These are phyloP conservation scores for Parnassius glacialis DNA, from an alignment of 2,888 invertebrate genomes.

Conservation along the genomic window DNA sequence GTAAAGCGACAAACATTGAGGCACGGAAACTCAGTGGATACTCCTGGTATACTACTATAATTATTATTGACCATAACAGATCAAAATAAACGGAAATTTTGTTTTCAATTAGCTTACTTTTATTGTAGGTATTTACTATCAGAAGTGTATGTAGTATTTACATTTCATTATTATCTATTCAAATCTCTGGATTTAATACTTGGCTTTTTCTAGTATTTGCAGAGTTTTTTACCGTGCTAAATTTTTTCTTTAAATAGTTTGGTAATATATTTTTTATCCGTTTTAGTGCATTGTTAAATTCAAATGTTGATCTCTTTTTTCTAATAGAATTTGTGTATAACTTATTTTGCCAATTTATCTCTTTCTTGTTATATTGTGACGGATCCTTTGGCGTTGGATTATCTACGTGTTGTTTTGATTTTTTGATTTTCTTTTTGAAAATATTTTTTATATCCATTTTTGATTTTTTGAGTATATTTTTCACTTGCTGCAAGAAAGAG, in stretches of 20 bases:
- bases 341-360: conserved; percentile 30
- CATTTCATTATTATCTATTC: too few relatives aligned
- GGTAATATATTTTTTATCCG: conserved; percentile 62
- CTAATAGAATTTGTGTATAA: conserved; percentile 27
- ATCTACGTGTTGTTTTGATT: neutral
- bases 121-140: too few relatives aligned
- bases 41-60: too few relatives aligned
- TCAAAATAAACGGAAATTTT: too few relatives aligned
- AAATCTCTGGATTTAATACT: neutral
- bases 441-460: conserved; percentile 43
- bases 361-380: conserved; percentile 44
- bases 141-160: too few relatives aligned
- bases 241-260: conserved; percentile 54
- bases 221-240: conserved; percentile 43
- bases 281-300: conserved; percentile 33
- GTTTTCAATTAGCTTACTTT: too few relatives aligned
- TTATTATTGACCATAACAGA: too few relatives aligned
- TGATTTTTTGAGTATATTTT: conserved; percentile 47
- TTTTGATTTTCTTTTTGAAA: conserved; percentile 11
- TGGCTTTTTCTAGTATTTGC: conserved; percentile 10
- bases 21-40: too few relatives aligned
- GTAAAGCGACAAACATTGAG: too few relatives aligned
- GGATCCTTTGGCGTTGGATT: conserved; percentile 46
- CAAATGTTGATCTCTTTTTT: conserved; percentile 43
- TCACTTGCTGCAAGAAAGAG: conserved; percentile 53